These are phyloP conservation scores for Malaclemys terrapin DNA, from an alignment of 2,113 vertebrate genomes.

Conservation along the genomic window DNA sequence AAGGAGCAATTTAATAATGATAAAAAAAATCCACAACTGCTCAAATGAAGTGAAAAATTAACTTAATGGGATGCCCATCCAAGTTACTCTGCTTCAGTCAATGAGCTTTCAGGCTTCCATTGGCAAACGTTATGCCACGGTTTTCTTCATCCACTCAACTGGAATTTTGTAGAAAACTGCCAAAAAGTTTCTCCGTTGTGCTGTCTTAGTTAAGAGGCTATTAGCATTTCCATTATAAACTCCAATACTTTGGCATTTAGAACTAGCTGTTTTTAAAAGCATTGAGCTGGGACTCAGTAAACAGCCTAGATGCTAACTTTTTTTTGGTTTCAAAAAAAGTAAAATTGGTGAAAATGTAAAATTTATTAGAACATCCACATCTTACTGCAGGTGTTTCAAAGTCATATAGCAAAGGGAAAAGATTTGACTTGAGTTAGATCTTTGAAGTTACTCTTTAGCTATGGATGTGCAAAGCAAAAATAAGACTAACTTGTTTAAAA, in stretches of 20 bases:
- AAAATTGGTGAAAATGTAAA: conserved; percentile 9
- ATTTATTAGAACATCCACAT: conserved; percentile 33
- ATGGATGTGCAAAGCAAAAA: not conserved
- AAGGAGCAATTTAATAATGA: conserved; percentile 7
- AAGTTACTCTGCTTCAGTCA: not conserved
- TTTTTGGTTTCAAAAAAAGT: not conserved
- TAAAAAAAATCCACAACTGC: not conserved
- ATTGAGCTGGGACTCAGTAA: not conserved
- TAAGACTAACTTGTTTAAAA: not conserved
- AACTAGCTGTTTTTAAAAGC: not conserved
- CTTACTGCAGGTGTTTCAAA: conserved; percentile 33
- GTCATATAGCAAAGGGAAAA: conserved; percentile 32
- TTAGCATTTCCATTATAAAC: not conserved
- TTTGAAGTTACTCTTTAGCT: conserved; percentile 14
- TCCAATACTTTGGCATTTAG: not conserved
- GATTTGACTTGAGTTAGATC: conserved; percentile 4
- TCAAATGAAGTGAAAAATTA: conserved; percentile 50
- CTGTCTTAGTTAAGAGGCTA: not conserved
- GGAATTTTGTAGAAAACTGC: not conserved
- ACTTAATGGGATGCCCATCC: not conserved
- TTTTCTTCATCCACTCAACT: not conserved
- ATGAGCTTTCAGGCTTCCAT: not conserved
- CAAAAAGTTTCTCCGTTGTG: not conserved
- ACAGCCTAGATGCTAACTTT: not conserved
- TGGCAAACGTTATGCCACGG: not conserved